A percentile compares a stretch with the other conserved stretches of the same genome.
phyloP scores from a whole-genome alignment of 2,797 vertebrate species.

The Macroramphosus scolopax region DNA sequence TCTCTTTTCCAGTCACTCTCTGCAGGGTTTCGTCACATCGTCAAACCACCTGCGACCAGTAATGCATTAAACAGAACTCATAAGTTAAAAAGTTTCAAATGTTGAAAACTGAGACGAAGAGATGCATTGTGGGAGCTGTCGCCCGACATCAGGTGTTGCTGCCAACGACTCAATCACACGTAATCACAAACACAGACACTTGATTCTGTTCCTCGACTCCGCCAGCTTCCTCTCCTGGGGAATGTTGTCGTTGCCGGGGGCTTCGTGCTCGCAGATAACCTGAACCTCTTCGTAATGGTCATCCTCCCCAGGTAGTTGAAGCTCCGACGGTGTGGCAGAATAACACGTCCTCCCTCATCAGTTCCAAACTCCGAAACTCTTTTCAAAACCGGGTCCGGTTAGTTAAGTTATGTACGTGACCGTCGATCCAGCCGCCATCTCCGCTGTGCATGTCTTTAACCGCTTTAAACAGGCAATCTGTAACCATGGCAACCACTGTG shows the following conservation, averaged over 20 bases:
- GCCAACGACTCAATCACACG: slow-evolving; percentile 11
- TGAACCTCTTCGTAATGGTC: slow-evolving; percentile 32
- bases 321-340: slow-evolving; percentile 35
- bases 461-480: too few relatives aligned
- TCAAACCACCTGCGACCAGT: too few relatives aligned
- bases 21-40: too few relatives aligned
- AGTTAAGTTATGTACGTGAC: too few relatives aligned
- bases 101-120: neutral
- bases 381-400: too few relatives aligned
- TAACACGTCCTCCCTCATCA: slow-evolving; percentile 1
- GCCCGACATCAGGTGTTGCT: slow-evolving; percentile 15
- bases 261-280: slow-evolving; percentile 40
- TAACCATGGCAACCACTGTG: too few relatives aligned
- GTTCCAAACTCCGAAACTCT: too few relatives aligned
- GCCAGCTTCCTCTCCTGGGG: slow-evolving; percentile 35
- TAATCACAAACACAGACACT: slow-evolving; percentile 33
- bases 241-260: slow-evolving; percentile 40
- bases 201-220: slow-evolving; percentile 27
- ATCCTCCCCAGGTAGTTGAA: slow-evolving; percentile 36
- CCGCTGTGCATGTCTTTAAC: too few relatives aligned
- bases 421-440: too few relatives aligned
- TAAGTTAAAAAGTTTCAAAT: too few relatives aligned
- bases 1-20: too few relatives aligned
- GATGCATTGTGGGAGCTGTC: neutral
- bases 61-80: too few relatives aligned